Base-by-base conservation (phyloP, 2,797 vertebrate species). In the Parauchenoglanis ngamensis region DNA sequence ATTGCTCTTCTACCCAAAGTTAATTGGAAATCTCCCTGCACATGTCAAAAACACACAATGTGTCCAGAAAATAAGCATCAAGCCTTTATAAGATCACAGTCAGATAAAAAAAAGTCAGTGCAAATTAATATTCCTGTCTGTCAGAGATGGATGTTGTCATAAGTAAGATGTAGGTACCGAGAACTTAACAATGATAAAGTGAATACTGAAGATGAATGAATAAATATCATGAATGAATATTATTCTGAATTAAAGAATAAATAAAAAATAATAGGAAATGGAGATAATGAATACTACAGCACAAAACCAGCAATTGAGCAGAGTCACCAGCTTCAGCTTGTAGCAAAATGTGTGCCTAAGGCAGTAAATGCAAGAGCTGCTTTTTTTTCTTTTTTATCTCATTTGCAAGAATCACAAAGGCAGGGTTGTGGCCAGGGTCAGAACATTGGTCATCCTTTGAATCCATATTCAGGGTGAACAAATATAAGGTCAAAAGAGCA, bases 341-440 rank as follows among this genome's bases (percentile, higher is more conserved):
- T 83, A 78, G 52, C 52, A 77, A 31, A 56, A 56, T 78, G 17
- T 31, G 52, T 54, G 25, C 49, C n/a, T 52, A n/a, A 35, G 19
- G 52, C 52, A 57, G n/a, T 25, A 56, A 78, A 57, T 35, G 28
- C 25, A 77, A 31, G 52, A 77, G 52, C 3, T 56, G 21, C 11
- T 7, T 4, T 25, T 73, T 49, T 28, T 52, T 44, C 35, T 31
- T 77, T 3, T 56, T 54, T 54, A 49, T 76, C 13, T 52, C 1
- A 52, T 31, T 77, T 54, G n/a, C 46, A 77, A 77, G n/a, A 31
- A 77, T 56, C 75, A 77, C 52, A 77, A 49, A 54, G 52, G 28
- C 17, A 78, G 76, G 52, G 17, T 11, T 13, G 1, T 56, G 76
- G 17, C 76, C n/a, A 31, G n/a, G 52, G 52, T 56, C 28, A 31